Base-by-base conservation (phyloP, 2,888 invertebrate species). In the Hirudinaria manillensis region DNA sequence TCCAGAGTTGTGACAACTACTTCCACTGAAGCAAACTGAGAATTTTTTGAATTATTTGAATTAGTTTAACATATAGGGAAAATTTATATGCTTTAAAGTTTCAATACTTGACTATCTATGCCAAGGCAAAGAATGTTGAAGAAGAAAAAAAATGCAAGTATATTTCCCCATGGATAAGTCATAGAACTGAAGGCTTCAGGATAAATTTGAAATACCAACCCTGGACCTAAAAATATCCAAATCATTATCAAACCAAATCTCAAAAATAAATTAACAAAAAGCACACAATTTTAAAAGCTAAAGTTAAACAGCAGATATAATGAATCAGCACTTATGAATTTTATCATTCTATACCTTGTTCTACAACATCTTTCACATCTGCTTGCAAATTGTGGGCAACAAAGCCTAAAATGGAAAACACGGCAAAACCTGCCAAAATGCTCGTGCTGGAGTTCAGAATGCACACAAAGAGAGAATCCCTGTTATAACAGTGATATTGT, bases 331-430 rank as follows among this genome's bases (percentile, higher is more conserved):
- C 21, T 7, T 27, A 56, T 4, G 21, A 27, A 56, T 24, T 56
- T 45, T 1, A 45, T 45, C 16, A 6, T 45, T 45, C 45, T 45
- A 16, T 2, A 82, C 82, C 83, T 77, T 83, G 81, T 32, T 80
- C 81, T 16, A 82, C 83, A 0, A 85, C 84, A 73, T 83, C 81
- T 36, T 83, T 82, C 0, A 86, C 81, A 13, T 79, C 78, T n/a
- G 82, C 81, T 61, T 81, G 79, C 36, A 83, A 80, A 68, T 81
- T 79, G 55, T 83, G 81, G 24, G 84, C 81, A 76, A 86, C 81
- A 73, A 83, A 85, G n/a, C 86, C 86, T 51, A 86, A 80, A 56
- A 83, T 82, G 66, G 84, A 81, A 81, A 86, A 86, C 24, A 86
- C 81, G 27, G 82, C 82, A 76, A 84, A 82, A 36, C 84, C 83